Evolutionary conservation across 2,113 vertebrate species (phyloP).

Genomic region (Casuarius casuarius): DNA sequence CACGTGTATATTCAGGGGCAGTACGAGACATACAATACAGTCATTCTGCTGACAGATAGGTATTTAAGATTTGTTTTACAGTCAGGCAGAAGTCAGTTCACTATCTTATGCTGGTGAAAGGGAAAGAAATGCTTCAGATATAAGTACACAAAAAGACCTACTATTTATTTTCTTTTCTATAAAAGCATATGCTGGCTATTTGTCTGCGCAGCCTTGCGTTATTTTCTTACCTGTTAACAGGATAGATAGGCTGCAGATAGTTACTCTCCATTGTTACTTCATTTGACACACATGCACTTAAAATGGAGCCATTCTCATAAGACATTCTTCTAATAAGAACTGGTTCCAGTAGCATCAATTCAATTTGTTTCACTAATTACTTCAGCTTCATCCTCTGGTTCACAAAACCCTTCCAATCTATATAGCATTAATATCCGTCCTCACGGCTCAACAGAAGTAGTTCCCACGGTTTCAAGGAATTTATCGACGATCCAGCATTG

Average conservation of each 20-base stretch:
- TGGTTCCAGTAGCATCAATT: not conserved
- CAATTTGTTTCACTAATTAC: not conserved
- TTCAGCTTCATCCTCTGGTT: not conserved
- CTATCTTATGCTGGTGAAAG: not conserved
- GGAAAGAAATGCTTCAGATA: not conserved
- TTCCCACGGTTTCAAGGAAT: not conserved
- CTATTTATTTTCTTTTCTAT: not conserved
- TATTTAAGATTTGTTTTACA: not conserved
- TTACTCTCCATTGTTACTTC: not conserved
- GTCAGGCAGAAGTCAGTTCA: not conserved
- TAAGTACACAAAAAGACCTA: not conserved
- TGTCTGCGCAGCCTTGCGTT: not conserved
- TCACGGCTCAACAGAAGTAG: not conserved
- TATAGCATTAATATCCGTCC: rapidly evolving
- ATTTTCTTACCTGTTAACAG: not conserved
- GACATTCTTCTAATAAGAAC: not conserved
- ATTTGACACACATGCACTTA: not conserved
- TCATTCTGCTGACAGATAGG: not conserved
- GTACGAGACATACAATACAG: rapidly evolving
- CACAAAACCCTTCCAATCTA: not conserved
- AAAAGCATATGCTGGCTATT: not conserved
- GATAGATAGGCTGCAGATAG: not conserved
- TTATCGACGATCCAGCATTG: not conserved
- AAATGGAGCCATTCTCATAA: not conserved
- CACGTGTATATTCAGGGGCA: too few relatives aligned